Conservation (phyloP, 2,888 invertebrate species). For the Cataglyphis livida region DNA sequence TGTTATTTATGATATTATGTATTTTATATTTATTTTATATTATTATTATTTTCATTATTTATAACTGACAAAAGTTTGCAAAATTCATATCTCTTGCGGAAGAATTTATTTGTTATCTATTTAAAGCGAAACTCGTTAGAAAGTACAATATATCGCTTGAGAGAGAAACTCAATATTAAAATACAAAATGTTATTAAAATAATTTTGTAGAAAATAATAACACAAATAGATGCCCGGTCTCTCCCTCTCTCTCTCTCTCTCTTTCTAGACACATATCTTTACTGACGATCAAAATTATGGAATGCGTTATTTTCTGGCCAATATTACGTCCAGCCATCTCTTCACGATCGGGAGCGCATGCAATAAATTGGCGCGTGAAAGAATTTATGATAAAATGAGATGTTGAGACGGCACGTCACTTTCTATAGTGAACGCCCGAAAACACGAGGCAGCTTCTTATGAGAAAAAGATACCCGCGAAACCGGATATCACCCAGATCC, state of each 20-base stretch:
- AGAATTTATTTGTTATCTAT: not conserved
- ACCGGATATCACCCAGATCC: constrained; percentile 45
- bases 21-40: no score
- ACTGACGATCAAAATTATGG: not conserved
- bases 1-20: no score
- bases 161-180: not conserved
- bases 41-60: not conserved
- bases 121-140: not conserved
- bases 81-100: not conserved
- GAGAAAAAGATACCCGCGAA: constrained; percentile 41
- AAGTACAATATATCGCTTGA: no score
- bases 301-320: not conserved
- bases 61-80: not conserved
- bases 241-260: not conserved
- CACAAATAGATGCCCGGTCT: not conserved
- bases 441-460: constrained; percentile 8
- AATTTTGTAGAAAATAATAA: not conserved
- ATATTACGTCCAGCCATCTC: not conserved
- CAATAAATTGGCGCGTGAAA: constrained; percentile 15
- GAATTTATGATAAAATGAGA: constrained; percentile 13
- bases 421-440: constrained; percentile 24
- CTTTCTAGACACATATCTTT: not conserved
- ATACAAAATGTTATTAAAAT: not conserved
- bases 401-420: constrained; percentile 27
- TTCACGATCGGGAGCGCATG: not conserved